Percentiles rank a stretch among this genome's conserved stretches.
phyloP scores from a whole-genome alignment of 1,140 invertebrate species.

The Caligus rogercresseyi region DNA sequence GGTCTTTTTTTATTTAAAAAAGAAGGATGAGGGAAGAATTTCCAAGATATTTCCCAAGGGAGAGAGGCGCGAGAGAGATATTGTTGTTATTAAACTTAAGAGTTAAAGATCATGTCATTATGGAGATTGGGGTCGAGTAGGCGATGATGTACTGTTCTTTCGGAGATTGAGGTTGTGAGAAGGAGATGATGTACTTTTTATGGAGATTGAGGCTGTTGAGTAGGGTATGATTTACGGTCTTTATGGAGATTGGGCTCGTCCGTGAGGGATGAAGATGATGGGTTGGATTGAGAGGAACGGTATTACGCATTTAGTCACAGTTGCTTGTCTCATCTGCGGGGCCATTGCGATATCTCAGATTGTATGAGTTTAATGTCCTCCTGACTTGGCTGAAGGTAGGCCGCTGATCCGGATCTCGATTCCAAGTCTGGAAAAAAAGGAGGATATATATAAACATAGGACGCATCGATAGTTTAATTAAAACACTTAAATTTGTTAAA shows the following conservation, averaged over 20 bases:
- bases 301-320: too few relatives aligned
- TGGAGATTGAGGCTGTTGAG: not conserved
- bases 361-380: not conserved
- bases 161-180: not conserved
- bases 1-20: too few relatives aligned
- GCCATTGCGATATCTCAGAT: not conserved
- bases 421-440: not conserved
- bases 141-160: too few relatives aligned
- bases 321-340: not conserved
- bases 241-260: not conserved
- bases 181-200: not conserved
- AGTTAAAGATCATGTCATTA: too few relatives aligned
- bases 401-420: not conserved
- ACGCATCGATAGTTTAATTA: not conserved
- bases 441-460: conserved; percentile 5
- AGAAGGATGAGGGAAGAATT: too few relatives aligned
- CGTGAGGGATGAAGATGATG: not conserved
- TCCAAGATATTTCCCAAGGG: too few relatives aligned
- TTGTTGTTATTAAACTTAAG: too few relatives aligned
- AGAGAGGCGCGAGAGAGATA: too few relatives aligned
- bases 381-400: not conserved
- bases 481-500: not conserved
- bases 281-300: too few relatives aligned
- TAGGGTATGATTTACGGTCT: not conserved
- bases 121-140: too few relatives aligned